Evolutionary conservation across 2,888 invertebrate genomes (phyloP), one percentile per base, ranked within the genome.

Genomic region (Chymomyza caudatula): DNA sequence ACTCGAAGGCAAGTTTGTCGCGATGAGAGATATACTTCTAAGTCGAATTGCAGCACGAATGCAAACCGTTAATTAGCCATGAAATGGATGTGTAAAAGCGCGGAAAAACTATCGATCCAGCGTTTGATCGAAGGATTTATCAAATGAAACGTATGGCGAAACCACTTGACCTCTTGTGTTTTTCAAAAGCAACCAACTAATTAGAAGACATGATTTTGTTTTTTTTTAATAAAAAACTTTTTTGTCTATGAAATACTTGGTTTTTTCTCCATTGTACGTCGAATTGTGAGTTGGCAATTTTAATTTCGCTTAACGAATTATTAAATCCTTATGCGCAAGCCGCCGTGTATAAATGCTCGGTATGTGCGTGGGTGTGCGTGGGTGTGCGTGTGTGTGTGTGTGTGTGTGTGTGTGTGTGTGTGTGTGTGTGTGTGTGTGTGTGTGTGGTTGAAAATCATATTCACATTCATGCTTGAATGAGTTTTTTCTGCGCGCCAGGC

Each of bases 401-500:
- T 68, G 63, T 49, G 57, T 42, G 51, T 42, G 44, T 58, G 19
- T 25, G 23, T 53, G 19, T 67, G 59, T 61, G 51, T 42, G 43
- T 58, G 67, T 58, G 59, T 59, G 47, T 59, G 51, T 52, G 61
- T 47, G 64, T 61, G 57, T 54, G 60, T 25, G 60, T 64, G 70
- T 70, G 69, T 82, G 85, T 84, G 85, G 86, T 74, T 84, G 20
- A 69, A 79, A 84, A 86, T 81, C 79, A 77, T 77, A 83, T 89
- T 78, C 83, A 78, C 75, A 83, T 89, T 89, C 87, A 86, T 88
- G 89, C 88, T 87, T 88, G 87, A 89, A 87, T 89, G 88, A 73
- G 83, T 80, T 80, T 80, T 77, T 87, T 83, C 74, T 76, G 74
- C 77, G 63, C 75, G 74, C 68, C 79, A 77, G 79, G 86, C 85